Evolutionary conservation across 2,113 vertebrate genomes (phyloP).

Genomic region (Mus spicilegus): DNA sequence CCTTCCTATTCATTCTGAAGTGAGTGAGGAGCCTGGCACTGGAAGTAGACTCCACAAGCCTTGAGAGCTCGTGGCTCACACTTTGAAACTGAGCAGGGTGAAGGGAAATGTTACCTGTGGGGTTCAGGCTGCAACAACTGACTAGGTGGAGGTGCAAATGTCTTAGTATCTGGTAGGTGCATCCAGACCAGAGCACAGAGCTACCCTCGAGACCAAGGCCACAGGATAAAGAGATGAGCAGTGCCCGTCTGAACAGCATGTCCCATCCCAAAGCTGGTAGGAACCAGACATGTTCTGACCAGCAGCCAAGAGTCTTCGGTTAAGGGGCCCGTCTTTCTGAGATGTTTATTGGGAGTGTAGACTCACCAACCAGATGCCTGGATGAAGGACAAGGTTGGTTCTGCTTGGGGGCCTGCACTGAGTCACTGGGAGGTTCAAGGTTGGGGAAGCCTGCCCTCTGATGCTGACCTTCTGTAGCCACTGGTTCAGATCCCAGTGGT

Average conservation of each 20-base stretch:
- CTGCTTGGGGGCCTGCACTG: neutral
- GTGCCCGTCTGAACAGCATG: neutral
- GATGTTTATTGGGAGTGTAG: constrained; percentile 3
- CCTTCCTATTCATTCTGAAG: neutral
- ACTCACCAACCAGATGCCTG: constrained; percentile 45
- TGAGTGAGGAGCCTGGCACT: neutral
- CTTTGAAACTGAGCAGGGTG: neutral
- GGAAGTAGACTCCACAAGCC: neutral
- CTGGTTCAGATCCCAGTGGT: neutral
- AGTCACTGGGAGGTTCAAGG: neutral
- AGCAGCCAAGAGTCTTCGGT: neutral
- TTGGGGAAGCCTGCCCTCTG: neutral
- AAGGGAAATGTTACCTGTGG: neutral
- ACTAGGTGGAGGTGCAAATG: neutral
- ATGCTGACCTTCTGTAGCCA: neutral
- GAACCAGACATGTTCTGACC: neutral
- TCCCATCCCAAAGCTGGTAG: neutral
- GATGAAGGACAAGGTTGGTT: constrained; percentile 12
- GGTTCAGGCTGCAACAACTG: neutral
- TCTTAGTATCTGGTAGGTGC: neutral
- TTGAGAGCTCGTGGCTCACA: neutral
- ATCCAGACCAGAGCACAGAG: neutral
- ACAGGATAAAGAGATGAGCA: neutral
- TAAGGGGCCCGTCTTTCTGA: neutral
- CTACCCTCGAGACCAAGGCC: neutral